Evolutionary conservation across 2,113 vertebrate species (phyloP).

Genomic region (Trogon melanurus): DNA sequence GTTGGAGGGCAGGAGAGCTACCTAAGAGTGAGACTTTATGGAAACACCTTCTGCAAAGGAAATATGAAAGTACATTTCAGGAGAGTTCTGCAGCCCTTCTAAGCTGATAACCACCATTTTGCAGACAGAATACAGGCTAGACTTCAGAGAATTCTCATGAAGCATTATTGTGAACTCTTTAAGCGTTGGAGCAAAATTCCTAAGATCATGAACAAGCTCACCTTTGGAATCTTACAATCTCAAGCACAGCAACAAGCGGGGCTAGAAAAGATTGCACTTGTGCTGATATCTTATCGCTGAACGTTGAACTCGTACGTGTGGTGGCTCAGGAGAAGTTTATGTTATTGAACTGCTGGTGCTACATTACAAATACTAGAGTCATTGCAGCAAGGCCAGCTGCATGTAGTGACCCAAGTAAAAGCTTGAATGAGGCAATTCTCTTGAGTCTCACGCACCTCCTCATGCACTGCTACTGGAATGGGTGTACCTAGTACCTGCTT

Average conservation of each 20-base stretch:
- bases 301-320: background rate
- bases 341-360: background rate
- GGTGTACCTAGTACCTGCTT: background rate
- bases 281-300: background rate
- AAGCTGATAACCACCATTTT: background rate
- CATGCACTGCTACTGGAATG: no score
- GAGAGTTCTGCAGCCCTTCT: background rate
- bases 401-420: background rate
- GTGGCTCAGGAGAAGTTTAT: background rate
- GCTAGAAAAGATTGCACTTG: background rate
- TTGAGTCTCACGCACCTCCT: background rate
- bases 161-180: accelerated
- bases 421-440: background rate
- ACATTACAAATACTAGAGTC: background rate
- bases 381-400: background rate
- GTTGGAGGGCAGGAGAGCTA: background rate
- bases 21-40: background rate
- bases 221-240: background rate
- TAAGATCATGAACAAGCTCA: background rate
- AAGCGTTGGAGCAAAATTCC: background rate
- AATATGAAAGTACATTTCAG: background rate
- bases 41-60: background rate
- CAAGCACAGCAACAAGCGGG: background rate
- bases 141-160: background rate
- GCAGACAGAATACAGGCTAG: background rate